Evolutionary conservation across 2,888 invertebrate genomes (phyloP), one percentile per base, ranked within the genome.

Genomic region (Synergus itoensis): DNA sequence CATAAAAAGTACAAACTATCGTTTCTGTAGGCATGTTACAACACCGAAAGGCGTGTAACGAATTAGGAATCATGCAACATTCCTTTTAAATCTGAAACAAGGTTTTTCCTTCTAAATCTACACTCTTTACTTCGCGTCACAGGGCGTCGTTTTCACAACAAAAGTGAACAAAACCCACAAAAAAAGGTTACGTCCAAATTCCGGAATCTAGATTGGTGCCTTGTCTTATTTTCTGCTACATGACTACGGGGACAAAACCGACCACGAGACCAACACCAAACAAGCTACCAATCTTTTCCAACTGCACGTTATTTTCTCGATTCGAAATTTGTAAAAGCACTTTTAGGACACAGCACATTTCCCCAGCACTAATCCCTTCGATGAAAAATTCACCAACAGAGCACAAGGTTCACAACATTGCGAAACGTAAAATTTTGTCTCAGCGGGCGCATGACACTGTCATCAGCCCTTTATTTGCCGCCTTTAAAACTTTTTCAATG

Each of bases 351-450:
- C 45, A 16, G 16, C 48, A 48, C 69, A 69, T 69, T 69, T 53
- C 73, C 48, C 21, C n/a, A 73, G 48, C 36, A 53, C 28, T 48
- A 53, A 73, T 48, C 53, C 16, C 53, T n/a, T 73, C 16, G 36
- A 28, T 48, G 45, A 73, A 73, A 36, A 21, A 73, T 40, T n/a
- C 53, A 73, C 36, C 28, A 40, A 48, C n/a, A 14, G 28, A 73
- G 73, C 48, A 73, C 53, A 53, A 73, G 36, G 73, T 73, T 73
- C 73, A 73, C 48, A 73, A 73, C 73, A 73, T 73, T 73, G 73
- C 53, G 73, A 73, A 73, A 73, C n/a, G 36, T 36, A 48, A 73
- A 73, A 73, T 36, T 48, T 36, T 28, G 11, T 73, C 48, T 14
- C 4, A 57, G 65, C 64, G 45, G 16, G 48, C 63, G 64, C 53